These are phyloP conservation scores for Chlorodrepanis virens DNA, from an alignment of 2,113 vertebrate species.

Conservation along the genomic window DNA sequence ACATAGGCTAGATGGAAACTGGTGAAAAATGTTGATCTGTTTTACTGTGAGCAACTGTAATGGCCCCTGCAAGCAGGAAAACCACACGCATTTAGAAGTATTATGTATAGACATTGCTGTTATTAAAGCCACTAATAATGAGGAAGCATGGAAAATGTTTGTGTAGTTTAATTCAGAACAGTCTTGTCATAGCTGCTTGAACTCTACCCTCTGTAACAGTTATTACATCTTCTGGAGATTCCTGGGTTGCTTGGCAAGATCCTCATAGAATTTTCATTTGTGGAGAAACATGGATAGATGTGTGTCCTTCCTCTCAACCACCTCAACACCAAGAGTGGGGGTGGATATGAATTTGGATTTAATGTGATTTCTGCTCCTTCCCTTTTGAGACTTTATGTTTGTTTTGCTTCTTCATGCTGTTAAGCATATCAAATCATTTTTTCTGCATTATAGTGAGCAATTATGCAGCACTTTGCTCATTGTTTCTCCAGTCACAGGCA, in stretches of 20 bases:
- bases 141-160: neutral
- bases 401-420: neutral
- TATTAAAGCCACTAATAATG: constrained; percentile 7
- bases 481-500: neutral
- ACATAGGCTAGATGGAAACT: neutral
- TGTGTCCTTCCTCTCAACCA: neutral
- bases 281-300: neutral
- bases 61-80: neutral
- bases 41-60: neutral
- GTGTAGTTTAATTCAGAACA: neutral
- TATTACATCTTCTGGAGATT: neutral
- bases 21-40: neutral
- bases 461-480: neutral
- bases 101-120: neutral
- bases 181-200: neutral
- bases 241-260: neutral
- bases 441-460: neutral
- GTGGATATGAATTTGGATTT: neutral
- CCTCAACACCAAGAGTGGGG: neutral
- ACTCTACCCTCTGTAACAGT: neutral
- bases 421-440: neutral
- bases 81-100: neutral
- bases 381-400: neutral
- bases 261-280: neutral
- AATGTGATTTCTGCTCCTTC: neutral